Conservation (phyloP, 2,888 invertebrate species). For the Tinea pellionella region DNA sequence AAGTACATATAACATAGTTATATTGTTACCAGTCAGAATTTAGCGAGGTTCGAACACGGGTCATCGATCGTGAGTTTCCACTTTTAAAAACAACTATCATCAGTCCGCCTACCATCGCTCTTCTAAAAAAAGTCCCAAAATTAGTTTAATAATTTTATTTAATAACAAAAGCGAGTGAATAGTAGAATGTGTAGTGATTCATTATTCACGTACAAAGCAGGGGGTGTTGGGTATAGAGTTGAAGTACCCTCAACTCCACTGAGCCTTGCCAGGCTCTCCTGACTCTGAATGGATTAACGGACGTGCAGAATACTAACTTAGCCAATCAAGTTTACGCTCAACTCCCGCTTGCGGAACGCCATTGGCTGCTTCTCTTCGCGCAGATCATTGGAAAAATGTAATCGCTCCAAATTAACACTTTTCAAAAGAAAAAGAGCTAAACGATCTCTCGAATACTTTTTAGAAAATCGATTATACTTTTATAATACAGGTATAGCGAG, state of each 20-base stretch:
- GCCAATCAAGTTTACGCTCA: conserved; percentile 39
- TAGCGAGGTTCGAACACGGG: too few relatives aligned
- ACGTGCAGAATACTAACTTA: conserved; percentile 60
- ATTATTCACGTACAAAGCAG: background rate
- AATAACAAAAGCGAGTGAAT: background rate
- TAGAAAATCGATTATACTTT: too few relatives aligned
- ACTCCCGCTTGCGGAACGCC: conserved; percentile 33
- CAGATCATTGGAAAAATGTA: background rate
- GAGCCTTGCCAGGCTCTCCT: conserved; percentile 4
- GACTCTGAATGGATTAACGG: conserved; percentile 37
- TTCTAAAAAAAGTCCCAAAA: too few relatives aligned
- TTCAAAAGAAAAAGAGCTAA: background rate
- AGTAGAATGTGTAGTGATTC: background rate
- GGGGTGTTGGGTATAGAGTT: background rate
- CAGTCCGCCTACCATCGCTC: too few relatives aligned
- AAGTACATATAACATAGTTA: too few relatives aligned
- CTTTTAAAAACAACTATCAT: too few relatives aligned
- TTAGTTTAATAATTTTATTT: background rate
- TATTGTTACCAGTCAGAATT: too few relatives aligned
- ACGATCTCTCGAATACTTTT: too few relatives aligned
- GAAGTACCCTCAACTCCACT: background rate
- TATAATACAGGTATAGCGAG: too few relatives aligned
- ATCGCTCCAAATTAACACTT: background rate
- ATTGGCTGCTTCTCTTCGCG: conserved; percentile 25
- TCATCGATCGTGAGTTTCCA: too few relatives aligned